Evolutionary conservation across 2,797 vertebrate species (phyloP).

Genomic region (Myotis myotis): DNA sequence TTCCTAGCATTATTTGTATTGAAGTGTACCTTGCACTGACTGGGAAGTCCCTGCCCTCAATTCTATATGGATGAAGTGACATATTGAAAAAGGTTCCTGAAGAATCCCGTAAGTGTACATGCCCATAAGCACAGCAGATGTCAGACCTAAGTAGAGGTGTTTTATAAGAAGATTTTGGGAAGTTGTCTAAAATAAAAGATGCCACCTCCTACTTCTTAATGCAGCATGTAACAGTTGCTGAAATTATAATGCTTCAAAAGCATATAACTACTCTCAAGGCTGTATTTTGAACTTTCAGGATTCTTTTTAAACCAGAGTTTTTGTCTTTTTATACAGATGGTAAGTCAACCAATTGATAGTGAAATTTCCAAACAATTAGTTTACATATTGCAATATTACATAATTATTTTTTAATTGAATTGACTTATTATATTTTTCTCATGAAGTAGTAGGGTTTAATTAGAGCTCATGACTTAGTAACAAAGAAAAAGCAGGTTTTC

Average conservation of each 20-base stretch:
- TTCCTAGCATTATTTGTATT: not conserved
- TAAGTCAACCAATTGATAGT: not conserved
- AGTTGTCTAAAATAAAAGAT: not conserved
- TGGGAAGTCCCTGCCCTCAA: not conserved
- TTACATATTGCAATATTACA: not conserved
- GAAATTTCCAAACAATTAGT: not conserved
- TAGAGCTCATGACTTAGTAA: not conserved
- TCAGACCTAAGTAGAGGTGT: not conserved
- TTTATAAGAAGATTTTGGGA: not conserved
- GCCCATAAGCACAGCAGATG: not conserved
- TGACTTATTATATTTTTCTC: not conserved
- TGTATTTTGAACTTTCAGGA: not conserved
- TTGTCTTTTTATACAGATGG: not conserved
- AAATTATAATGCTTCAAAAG: not conserved
- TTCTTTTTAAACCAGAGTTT: not conserved
- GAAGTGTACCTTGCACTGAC: not conserved
- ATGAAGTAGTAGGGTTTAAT: not conserved
- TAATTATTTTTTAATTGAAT: not conserved
- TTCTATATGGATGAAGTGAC: not conserved
- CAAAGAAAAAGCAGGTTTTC: not conserved
- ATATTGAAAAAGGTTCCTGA: not conserved
- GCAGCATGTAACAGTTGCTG: not conserved
- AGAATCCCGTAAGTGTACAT: not conserved
- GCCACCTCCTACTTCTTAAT: not conserved
- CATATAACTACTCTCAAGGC: not conserved